Percentiles rank a stretch among this genome's conserved stretches.
Evolutionary conservation across 2,797 vertebrate species (phyloP).

Genomic region (Chiloscyllium punctatum): DNA sequence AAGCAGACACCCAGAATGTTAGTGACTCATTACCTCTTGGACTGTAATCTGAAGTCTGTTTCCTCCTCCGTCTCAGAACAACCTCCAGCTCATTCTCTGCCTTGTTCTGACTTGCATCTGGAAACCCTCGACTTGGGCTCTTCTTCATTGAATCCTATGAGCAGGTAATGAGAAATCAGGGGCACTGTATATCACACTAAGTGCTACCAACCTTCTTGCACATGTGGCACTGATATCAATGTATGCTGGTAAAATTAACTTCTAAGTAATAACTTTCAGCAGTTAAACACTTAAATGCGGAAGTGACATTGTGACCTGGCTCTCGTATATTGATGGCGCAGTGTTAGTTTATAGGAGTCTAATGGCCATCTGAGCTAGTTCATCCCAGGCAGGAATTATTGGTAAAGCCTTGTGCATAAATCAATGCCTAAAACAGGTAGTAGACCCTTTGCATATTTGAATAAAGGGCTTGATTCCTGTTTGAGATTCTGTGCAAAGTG

Average conservation of each 20-base stretch:
- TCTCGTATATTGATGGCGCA: not conserved
- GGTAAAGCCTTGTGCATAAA: not conserved
- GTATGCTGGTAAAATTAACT: not conserved
- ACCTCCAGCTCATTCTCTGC: slow-evolving; percentile 72
- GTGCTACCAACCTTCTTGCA: not conserved
- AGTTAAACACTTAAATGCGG: not conserved
- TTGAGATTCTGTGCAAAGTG: not conserved
- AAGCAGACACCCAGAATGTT: not conserved
- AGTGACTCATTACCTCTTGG: slow-evolving; percentile 49
- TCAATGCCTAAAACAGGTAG: not conserved
- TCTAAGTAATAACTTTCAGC: not conserved
- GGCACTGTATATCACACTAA: not conserved
- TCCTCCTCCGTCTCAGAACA: slow-evolving; percentile 66
- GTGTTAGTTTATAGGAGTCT: not conserved
- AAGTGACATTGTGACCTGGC: not conserved
- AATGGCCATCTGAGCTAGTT: not conserved
- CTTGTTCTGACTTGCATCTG: slow-evolving; percentile 57
- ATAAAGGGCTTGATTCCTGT: not conserved
- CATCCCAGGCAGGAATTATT: not conserved
- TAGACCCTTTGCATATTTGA: not conserved
- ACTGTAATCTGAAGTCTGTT: slow-evolving; percentile 60
- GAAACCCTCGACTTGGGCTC: slow-evolving; percentile 66
- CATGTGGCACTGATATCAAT: slow-evolving; percentile 20
- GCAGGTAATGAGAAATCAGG: not conserved
- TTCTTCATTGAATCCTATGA: slow-evolving; percentile 66